These are phyloP conservation scores for Athrips mouffetella DNA, from an alignment of 2,888 invertebrate genomes.

Conservation along the genomic window DNA sequence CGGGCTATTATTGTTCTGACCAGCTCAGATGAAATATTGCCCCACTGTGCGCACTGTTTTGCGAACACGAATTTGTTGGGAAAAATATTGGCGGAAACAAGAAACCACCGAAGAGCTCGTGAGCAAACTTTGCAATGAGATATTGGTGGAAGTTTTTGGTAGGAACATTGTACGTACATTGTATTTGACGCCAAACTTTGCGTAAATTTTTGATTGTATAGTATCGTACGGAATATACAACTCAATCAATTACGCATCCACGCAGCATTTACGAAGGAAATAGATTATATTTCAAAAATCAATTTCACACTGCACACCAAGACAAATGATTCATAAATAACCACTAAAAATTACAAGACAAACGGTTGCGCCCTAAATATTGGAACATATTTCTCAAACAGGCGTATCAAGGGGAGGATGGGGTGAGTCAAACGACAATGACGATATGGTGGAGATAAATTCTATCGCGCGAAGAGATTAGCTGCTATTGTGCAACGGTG, in stretches of 20 bases:
- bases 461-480: slow-evolving; percentile 71
- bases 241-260: neutral
- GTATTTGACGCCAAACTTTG: slow-evolving; percentile 3
- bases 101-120: slow-evolving; percentile 59
- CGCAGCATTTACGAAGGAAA: neutral
- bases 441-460: slow-evolving; percentile 53
- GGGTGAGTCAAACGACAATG: slow-evolving; percentile 57
- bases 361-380: slow-evolving; percentile 42
- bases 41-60: slow-evolving; percentile 73
- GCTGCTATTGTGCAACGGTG: slow-evolving; percentile 65
- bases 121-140: slow-evolving; percentile 56
- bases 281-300: slow-evolving; percentile 3
- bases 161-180: slow-evolving; percentile 16
- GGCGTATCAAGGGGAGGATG: slow-evolving; percentile 41
- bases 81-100: slow-evolving; percentile 69
- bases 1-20: slow-evolving; percentile 76
- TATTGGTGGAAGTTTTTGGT: slow-evolving; percentile 21
- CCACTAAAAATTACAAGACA: slow-evolving; percentile 28
- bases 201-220: neutral
- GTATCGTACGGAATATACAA: neutral
- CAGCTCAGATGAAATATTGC: slow-evolving; percentile 77
- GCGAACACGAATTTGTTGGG: slow-evolving; percentile 66
- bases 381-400: slow-evolving; percentile 39
- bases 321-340: slow-evolving; percentile 20
- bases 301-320: slow-evolving; percentile 7